These are phyloP conservation scores for Steinernema hermaphroditum DNA, from an alignment of 2,888 invertebrate species.

Conservation along the genomic window DNA sequence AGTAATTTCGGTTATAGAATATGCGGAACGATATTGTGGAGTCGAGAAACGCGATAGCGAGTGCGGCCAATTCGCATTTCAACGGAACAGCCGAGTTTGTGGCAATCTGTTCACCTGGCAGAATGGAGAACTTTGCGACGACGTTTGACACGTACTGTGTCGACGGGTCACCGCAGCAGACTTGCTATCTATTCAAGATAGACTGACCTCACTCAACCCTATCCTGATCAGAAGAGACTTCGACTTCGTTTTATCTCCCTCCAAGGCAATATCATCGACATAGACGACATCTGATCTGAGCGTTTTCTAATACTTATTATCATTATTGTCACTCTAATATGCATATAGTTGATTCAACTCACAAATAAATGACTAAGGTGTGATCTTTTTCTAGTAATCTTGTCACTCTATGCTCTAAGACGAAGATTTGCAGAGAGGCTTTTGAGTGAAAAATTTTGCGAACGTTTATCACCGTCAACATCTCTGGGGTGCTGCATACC, in stretches of 20 bases:
- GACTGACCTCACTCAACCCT: neutral
- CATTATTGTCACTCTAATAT: too few species aligned
- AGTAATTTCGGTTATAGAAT: too few species aligned
- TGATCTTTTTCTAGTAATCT: too few species aligned
- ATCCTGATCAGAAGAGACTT: neutral
- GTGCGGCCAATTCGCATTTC: neutral
- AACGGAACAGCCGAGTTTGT: neutral
- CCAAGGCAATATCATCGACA: conserved; percentile 18
- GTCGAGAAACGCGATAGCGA: conserved; percentile 5
- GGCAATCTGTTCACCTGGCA: neutral
- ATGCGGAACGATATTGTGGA: conserved; percentile 5
- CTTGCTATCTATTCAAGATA: conserved; percentile 30
- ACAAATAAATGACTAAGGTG: too few species aligned
- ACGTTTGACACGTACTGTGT: conserved; percentile 30
- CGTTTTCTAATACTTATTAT: neutral
- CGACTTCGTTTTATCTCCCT: neutral
- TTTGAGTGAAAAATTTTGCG: too few species aligned
- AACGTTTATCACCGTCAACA: too few species aligned
- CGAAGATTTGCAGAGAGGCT: too few species aligned
- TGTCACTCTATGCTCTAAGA: too few species aligned
- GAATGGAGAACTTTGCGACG: conserved; percentile 13
- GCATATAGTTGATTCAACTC: too few species aligned
- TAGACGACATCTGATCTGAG: neutral
- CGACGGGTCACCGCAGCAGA: conserved; percentile 22
- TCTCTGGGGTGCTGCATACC: too few species aligned